Base-by-base conservation (phyloP, 2,797 vertebrate species). In the Meriones psammophilus region DNA sequence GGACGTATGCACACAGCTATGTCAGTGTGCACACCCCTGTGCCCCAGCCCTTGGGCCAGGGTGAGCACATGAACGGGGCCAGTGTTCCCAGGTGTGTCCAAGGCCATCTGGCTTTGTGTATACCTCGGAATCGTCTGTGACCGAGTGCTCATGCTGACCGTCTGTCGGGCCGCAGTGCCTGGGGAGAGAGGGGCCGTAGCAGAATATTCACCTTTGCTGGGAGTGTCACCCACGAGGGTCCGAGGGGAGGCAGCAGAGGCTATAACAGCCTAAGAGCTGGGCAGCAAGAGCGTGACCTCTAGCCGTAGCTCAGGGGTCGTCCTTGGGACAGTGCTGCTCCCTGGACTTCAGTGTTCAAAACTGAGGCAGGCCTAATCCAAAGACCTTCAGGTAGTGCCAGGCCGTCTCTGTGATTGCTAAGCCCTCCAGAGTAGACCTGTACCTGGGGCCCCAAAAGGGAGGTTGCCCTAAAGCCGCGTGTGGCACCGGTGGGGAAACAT, bases 81-180 rank as follows among this genome's bases (percentile, higher is more conserved):
- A 30, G 15, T 4, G 4, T 36, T 22, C 85, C 71, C 4, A 33
- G 42, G 26, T 30, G 33, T 50, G 33, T 18, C 76, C 64, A 20
- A 30, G 86, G 69, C 50, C 13, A 1, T 83, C 79, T 86, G n/a
- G 50, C 83, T 36, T 77, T 46, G 56, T 39, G 26, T 5, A 18
- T 50, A 30, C 46, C 26, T 24, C 3, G 20, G 87, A 86, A 42
- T 58, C 28, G 74, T n/a, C 78, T 18, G 0, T 56, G 18, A 3
- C 30, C 20, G n/a, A 66, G 64, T 13, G 4, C 42, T 4, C 42
- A 0, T 1, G 39, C 3, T 30, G 77, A 8, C 4, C 39, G 0
- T 1, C 14, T 7, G 0, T 2, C 42, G 79, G 28, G 58, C 18
- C 12, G 14, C 1, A 0, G 1, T 36, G 79, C 54, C 1, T 5